phyloP scores from a whole-genome alignment of 2,797 vertebrate species.

The Anas bahamensis region DNA sequence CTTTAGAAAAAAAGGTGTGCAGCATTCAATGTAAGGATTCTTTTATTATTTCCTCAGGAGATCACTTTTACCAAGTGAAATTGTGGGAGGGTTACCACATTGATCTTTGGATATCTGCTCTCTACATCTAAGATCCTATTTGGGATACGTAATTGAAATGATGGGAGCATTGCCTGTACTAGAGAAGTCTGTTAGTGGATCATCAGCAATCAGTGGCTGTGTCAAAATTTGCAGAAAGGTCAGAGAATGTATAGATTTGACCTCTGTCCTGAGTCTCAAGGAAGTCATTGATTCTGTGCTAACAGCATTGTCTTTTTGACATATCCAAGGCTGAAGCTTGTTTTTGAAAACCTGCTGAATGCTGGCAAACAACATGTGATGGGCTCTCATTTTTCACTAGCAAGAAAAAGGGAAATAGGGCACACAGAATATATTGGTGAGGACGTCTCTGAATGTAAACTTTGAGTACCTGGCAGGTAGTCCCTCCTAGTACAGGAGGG shows the following conservation, averaged over 20 bases:
- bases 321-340: not conserved
- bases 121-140: not conserved
- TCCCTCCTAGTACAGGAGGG: not conserved
- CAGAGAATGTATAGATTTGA: constrained; percentile 24
- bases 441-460: not conserved
- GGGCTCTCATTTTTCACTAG: constrained; percentile 34
- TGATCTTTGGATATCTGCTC: not conserved
- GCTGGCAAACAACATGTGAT: not conserved
- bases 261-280: not conserved
- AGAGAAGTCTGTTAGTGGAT: not conserved
- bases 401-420: constrained; percentile 3
- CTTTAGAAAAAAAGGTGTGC: not conserved
- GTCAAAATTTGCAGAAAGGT: constrained; percentile 9
- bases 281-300: constrained; percentile 29
- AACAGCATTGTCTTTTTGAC: not conserved
- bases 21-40: not conserved
- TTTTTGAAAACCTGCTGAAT: constrained; percentile 17
- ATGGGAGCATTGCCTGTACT: not conserved
- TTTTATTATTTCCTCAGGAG: not conserved
- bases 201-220: not conserved
- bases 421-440: constrained; percentile 10
- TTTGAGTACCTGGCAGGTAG: not conserved
- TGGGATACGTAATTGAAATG: not conserved
- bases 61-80: not conserved
- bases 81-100: not conserved